Base-by-base conservation (phyloP, 2,888 invertebrate species). In the Aquatica leii region DNA sequence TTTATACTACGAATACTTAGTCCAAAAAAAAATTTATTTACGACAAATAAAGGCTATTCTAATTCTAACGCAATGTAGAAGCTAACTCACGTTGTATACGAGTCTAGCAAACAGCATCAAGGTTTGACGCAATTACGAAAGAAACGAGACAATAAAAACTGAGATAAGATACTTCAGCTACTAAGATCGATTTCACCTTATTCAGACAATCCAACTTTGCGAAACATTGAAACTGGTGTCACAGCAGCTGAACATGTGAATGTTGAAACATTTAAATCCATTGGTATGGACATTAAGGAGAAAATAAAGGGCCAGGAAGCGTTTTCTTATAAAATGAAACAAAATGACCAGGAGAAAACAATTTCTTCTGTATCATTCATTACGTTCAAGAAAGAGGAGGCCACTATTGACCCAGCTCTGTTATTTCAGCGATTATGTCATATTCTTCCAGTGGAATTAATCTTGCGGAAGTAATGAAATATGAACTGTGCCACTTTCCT, bases 401-500 rank as follows among this genome's bases (percentile, higher is more conserved):
- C 11, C 15, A 17, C 18, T 46, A 4, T 46, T 46, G 46, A 14
- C 15, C 46, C 46, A 46, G 15, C 18, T 18, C 15, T 46, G 18
- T 46, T 46, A 18, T 18, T 46, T 46, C 18, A 46, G 18, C 46
- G 46, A 46, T 18, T 46, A 46, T 46, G 18, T 18, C 2, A 15
- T 17, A 14, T 37, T 37, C 37, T 37, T 37, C 37, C n/a, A 37
- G 24, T 21, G 49, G 21, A 21, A 49, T 49, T 49, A 24, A 49
- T 21, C 6, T 24, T 20, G 24, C 21, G 5, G 49, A 49, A 24
- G 49, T 49, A 21, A 49, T 49, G 49, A 49, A 49, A 49, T 49
- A 49, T 49, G 49, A 49, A 49, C 49, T 49, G 24, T 24, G 24
- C 24, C 21, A n/a, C 3, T 49, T 49, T 24, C 49, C 20, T 49